phyloP scores from a whole-genome alignment of 2,888 invertebrate species.

The Brachyptera putata region DNA sequence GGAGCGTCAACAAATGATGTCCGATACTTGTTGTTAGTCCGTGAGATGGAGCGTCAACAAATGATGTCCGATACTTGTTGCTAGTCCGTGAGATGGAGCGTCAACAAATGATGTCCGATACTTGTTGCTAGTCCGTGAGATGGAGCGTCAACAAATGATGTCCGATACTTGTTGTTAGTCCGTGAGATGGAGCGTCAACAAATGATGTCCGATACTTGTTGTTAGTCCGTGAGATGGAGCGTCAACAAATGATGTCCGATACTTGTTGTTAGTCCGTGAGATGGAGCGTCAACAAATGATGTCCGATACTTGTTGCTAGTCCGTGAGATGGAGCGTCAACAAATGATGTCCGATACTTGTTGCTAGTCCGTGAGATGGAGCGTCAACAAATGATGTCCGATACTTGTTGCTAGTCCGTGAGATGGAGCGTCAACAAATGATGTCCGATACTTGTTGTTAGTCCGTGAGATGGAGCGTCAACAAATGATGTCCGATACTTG shows the following conservation, averaged over 20 bases:
- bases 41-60: conserved; percentile 69
- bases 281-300: conserved; percentile 66
- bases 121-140: conserved; percentile 54
- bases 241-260: conserved; percentile 65
- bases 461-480: conserved; percentile 70
- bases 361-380: conserved; percentile 62
- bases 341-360: too few species aligned
- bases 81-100: conserved; percentile 66
- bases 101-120: too few species aligned
- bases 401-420: conserved; percentile 55
- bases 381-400: conserved; percentile 64
- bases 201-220: too few species aligned
- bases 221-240: conserved; percentile 63
- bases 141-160: conserved; percentile 68
- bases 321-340: conserved; percentile 68
- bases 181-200: conserved; percentile 70
- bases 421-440: conserved; percentile 65
- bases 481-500: too few species aligned
- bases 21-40: conserved; percentile 46
- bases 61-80: too few species aligned
- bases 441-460: too few species aligned
- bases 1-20: conserved; percentile 66
- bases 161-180: conserved; percentile 44
- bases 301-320: conserved; percentile 44
- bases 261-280: conserved; percentile 55